phyloP scores from a whole-genome alignment of 2,797 vertebrate genomes.

The Aplochiton taeniatus region DNA sequence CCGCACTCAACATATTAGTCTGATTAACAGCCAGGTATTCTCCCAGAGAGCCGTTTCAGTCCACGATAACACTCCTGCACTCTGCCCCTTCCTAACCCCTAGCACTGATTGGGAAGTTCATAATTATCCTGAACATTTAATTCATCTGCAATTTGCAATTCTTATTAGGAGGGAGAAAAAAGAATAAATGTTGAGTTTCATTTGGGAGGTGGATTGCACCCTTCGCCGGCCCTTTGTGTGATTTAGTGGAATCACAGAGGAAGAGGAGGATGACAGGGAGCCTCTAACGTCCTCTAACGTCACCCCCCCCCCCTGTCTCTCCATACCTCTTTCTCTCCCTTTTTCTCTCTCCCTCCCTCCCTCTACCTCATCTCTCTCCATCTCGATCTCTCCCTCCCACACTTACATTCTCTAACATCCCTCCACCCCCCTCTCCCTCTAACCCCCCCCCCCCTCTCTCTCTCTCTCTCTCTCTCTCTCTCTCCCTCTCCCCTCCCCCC shows the following conservation, averaged over 20 bases:
- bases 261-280: too few species aligned
- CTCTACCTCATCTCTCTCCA: slow-evolving; percentile 3
- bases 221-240: background rate
- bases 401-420: background rate
- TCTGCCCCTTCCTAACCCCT: too few species aligned
- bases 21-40: slow-evolving; percentile 2
- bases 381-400: background rate
- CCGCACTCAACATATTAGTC: background rate
- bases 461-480: slow-evolving; percentile 4
- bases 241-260: slow-evolving; percentile 1
- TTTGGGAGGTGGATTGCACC: slow-evolving; percentile 19
- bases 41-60: background rate
- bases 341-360: background rate
- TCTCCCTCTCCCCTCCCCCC: background rate
- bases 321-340: background rate
- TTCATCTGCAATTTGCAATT: slow-evolving; percentile 3
- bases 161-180: too few species aligned
- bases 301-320: background rate
- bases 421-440: background rate
- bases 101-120: slow-evolving; percentile 15
- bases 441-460: background rate
- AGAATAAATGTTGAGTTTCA: slow-evolving; percentile 10
- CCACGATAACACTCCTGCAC: background rate
- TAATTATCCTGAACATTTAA: slow-evolving; percentile 15
- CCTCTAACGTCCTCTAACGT: background rate